phyloP scores from a whole-genome alignment of 2,797 vertebrate species.

The Kryptopterus vitreolus region DNA sequence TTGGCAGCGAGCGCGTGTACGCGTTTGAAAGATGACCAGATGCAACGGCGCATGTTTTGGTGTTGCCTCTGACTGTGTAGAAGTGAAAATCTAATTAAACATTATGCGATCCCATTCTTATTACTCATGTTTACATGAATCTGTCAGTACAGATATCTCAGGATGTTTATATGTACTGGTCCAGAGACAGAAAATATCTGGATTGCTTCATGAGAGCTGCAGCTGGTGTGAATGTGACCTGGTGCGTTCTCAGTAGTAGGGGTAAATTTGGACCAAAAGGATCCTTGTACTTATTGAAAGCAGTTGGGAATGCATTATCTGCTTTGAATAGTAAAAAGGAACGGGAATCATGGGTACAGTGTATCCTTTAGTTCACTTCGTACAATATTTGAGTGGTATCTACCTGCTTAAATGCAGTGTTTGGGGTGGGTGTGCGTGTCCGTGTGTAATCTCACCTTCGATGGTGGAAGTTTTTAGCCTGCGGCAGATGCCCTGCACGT shows the following conservation, averaged over 20 bases:
- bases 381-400: no score
- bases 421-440: not conserved
- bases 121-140: not conserved
- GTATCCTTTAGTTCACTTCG: not conserved
- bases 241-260: not conserved
- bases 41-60: not conserved
- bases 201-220: not conserved
- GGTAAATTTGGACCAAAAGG: not conserved
- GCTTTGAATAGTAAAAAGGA: not conserved
- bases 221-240: not conserved
- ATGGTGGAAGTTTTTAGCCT: constrained; percentile 89
- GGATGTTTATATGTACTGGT: no score
- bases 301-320: not conserved
- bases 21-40: not conserved
- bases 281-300: not conserved
- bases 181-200: no score
- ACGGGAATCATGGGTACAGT: not conserved
- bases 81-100: not conserved
- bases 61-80: not conserved
- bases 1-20: not conserved
- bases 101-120: not conserved
- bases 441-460: constrained; percentile 79
- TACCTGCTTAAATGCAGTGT: not conserved
- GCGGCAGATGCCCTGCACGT: constrained; percentile 85
- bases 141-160: not conserved